A percentile compares a stretch with the other conserved stretches of the same genome.
Evolutionary conservation across 1,140 invertebrate genomes (phyloP).

Genomic region (Eriocheir sinensis): DNA sequence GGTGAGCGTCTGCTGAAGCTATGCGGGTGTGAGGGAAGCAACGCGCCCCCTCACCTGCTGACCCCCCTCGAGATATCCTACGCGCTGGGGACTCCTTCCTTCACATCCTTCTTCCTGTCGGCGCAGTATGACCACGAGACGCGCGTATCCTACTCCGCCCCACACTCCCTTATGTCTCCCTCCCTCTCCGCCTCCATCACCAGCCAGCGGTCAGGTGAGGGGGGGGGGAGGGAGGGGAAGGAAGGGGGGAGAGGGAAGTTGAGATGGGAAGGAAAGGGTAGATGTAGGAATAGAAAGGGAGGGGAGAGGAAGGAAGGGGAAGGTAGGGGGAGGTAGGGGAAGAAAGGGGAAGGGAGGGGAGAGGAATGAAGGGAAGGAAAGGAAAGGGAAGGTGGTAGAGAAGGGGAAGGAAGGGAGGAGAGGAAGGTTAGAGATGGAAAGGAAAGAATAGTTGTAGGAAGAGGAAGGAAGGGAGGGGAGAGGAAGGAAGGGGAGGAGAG

Average conservation of each 20-base stretch:
- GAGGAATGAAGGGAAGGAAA: neutral
- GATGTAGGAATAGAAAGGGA: neutral
- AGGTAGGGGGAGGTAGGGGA: neutral
- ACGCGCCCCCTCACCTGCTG: constrained; percentile 74
- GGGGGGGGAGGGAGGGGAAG: neutral
- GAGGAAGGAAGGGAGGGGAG: neutral
- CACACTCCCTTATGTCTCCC: constrained; percentile 72
- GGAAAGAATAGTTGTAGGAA: neutral
- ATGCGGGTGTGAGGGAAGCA: constrained; percentile 81
- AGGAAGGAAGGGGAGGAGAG: neutral
- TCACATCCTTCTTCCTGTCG: constrained; percentile 79
- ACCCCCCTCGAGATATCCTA: constrained; percentile 79
- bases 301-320: neutral
- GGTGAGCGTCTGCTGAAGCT: constrained; percentile 90
- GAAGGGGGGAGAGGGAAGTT: neutral
- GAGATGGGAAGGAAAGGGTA: neutral
- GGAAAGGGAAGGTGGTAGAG: neutral
- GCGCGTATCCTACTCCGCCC: constrained; percentile 75
- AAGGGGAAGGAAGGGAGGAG: neutral
- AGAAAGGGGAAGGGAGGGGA: neutral
- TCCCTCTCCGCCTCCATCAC: constrained; percentile 61
- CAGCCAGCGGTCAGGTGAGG: constrained; percentile 57
- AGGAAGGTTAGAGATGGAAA: neutral
- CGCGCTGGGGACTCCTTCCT: constrained; percentile 78
- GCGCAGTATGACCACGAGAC: constrained; percentile 77